Conservation (phyloP, 1,140 invertebrate genomes). For the Stenopsyche tienmushanensis region DNA sequence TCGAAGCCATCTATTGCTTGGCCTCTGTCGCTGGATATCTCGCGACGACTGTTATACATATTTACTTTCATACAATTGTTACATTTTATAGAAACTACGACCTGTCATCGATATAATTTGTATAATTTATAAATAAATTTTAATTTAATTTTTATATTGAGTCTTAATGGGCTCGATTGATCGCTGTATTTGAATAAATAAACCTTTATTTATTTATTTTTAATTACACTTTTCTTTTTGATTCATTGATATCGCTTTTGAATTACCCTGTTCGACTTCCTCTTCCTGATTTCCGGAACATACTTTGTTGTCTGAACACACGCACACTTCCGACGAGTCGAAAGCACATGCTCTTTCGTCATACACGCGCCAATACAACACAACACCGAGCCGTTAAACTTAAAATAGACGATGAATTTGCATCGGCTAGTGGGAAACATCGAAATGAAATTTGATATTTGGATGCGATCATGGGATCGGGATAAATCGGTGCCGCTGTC, state of each 20-base stretch:
- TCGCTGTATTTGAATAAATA: constrained; percentile 42
- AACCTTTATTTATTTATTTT: constrained; percentile 43
- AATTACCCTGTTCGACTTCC: neutral
- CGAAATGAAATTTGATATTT: neutral
- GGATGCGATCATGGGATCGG: neutral
- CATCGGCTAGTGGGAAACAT: no score
- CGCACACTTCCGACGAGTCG: neutral
- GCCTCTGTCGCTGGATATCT: constrained; percentile 74
- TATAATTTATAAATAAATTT: constrained; percentile 43
- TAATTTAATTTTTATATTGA: constrained; percentile 43
- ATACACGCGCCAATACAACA: neutral
- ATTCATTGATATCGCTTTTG: neutral
- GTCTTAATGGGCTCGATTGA: constrained; percentile 38
- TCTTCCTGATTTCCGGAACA: neutral
- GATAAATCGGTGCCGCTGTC: no score
- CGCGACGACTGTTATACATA: constrained; percentile 68
- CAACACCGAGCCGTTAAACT: no score
- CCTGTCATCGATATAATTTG: constrained; percentile 40
- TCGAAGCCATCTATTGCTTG: constrained; percentile 46
- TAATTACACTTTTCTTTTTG: constrained; percentile 35
- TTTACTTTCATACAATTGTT: constrained; percentile 41
- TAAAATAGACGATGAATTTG: no score
- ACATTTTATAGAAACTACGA: constrained; percentile 42
- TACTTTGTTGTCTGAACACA: no score
- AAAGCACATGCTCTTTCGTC: neutral